Evolutionary conservation across 2,888 invertebrate species (phyloP), one percentile per base, ranked within the genome.

Genomic region (Eubasilissa splendida): DNA sequence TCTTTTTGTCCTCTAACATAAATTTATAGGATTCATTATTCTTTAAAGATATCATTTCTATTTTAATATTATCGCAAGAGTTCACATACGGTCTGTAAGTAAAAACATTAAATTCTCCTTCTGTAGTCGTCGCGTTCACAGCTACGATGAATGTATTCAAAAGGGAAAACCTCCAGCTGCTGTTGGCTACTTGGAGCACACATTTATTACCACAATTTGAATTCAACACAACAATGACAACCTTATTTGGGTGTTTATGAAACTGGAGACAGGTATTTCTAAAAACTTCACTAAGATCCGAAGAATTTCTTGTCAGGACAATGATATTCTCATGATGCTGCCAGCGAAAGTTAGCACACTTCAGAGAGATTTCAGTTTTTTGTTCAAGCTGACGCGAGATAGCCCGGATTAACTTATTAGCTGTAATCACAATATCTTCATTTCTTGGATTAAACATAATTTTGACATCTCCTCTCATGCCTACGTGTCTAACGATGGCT

Each of bases 161-260:
- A 14, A 60, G 60, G 31, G 60, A 60, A 31, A 22, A 60, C 60
- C 60, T 60, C 60, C 60, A 60, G 31, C 60, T 60, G 60, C 60
- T 22, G 22, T 60, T 10, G 9, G 60, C 22, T 22, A 22, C 22
- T 22, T 22, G 22, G 22, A 22, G 22, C 0, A 22, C 22, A 22
- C 22, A 22, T 22, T 22, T 22, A 22, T 65, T 11, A 65, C 22
- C 12, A 65, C 22, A 22, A 1, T 22, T 22, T 22, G 22, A 22
- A 22, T 22, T 22, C 22, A 22, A 22, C 22, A 22, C 65, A 3
- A 31, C 65, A 11, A 65, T 65, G 10, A 65, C 12, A 0, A 65
- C 65, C 33, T 65, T 65, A 9, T 65, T 12, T 11, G 31, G 65
- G 12, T 65, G 65, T 33, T 65, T 65, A n/a, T 65, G 12, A 4